Base-by-base conservation (phyloP, 2,888 invertebrate species). In the Geotrupes spiniger region DNA sequence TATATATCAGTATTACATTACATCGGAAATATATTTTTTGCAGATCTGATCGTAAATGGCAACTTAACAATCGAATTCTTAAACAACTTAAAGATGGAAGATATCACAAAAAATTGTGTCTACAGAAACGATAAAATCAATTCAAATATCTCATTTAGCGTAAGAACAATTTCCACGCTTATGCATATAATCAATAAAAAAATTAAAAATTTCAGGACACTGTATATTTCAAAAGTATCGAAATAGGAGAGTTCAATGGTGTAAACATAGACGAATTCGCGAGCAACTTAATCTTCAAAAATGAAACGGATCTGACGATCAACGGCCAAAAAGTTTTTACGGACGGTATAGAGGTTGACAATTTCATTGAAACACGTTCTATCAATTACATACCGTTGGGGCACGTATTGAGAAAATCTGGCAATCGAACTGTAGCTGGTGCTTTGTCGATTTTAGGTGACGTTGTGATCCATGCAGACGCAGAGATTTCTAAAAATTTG, bases 201-300 rank as follows among this genome's bases (percentile, higher is more conserved):
- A n/a, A n/a, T n/a, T n/a, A n/a, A n/a, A n/a, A n/a, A n/a, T 45
- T 45, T 38, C 15, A 45, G 45, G 47, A 61, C 37, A 54, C 70
- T 39, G 61, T 66, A 2, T 54, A 54, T 27, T 62, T 72, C 37
- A 54, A 62, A 16, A 56, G 59, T 2, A 15, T 73, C 4, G 40
- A 61, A 14, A 61, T 71, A 2, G 66, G 70, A 16, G 63, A 68
- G 9, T 63, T 75, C 4, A 74, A 75, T 54, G 64, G 62, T 1
- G 58, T 69, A 1, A 46, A 71, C 39, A 71, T 78, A 48, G 63
- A 72, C 0, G 58, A 64, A 8, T 64, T 75, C 10, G 49, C 75
- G 0, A 53, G 68, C 0, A 74, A 76, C 51, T 62, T 78, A 9
- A 66, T 78, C 26, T 73, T 70, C 47, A 71, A 65, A 54, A 63